Evolutionary conservation across 2,797 vertebrate species (phyloP), one percentile per base, ranked within the genome.

Genomic region (Heteromormyrus szaboi): DNA sequence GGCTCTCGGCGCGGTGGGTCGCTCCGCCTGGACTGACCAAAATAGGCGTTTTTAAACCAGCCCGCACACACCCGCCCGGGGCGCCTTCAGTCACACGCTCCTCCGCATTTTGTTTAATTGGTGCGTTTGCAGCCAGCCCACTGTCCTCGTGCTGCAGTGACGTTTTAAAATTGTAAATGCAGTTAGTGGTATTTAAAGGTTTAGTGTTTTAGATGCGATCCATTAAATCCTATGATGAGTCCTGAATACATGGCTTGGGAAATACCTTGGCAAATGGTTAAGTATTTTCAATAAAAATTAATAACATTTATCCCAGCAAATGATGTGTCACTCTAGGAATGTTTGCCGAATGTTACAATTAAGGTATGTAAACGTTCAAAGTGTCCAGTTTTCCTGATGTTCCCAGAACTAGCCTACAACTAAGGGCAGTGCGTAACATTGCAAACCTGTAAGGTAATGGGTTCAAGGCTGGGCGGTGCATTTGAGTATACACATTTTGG

Each of bases 1-100:
- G 72, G 90, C 95, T 91, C 89, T 93, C 90, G 86, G 85, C 11
- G 33, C 85, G 89, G 93, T 90, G 85, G 92, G 92, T 19, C 79
- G 88, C 25, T 5, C 89, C 90, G 89, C 79, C 91, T 85, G 33
- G 7, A 79, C 89, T 93, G 93, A 92, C 93, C 93, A 53, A 68
- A 89, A 87, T 50, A 88, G 76, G 72, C 48, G n/a, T 89, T 89
- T 72, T 50, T 19, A 72, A 68, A 65, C 12, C 41, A 22, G 72
- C 72, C 14, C 72, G 41, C 72, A 79, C 72, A 76, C 72, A 41
- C 72, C 29, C 72, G 5, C 33, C 5, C 72, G 5, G 14, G 2
- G 72, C 72, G 29, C 87, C 12, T 44, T 12, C 14, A 83, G 19
- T 44, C 51, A 88, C 65, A 29, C 72, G 19, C 19, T 76, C 3